Evolutionary conservation across 2,113 vertebrate genomes (phyloP), one percentile per base, ranked within the genome.

Genomic region (Cryptomyrus ogoouensis): DNA sequence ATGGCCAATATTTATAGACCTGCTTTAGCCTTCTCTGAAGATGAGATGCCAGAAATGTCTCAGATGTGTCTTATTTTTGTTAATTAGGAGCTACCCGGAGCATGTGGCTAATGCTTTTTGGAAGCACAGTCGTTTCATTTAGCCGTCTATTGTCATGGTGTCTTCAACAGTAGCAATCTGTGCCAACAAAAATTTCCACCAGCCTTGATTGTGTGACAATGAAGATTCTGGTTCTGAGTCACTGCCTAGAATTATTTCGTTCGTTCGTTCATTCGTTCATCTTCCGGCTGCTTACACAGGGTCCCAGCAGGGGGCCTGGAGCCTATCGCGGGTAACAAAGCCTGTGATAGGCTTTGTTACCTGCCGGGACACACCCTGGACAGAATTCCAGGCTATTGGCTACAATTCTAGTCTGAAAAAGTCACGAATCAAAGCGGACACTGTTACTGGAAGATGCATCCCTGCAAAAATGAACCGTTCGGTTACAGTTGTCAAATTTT

Each of bases 1-100:
- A 91, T 92, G 93, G 92, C 92, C 91, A 93, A 83, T 83, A 89
- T 83, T 89, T 50, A 39, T 44, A 53, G 39, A 44, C n/a, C 62
- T 12, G 44, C 44, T 31, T 84, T 52, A 50, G 24, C 15, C 24
- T 89, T 35, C 42, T 84, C 35, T 49, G 13, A 9, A 89, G 24
- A 70, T 13, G 15, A n/a, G 19, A 52, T 35, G 17, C n/a, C 85
- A 50, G 50, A 87, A 56, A 56, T 53, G 31, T 19, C 50, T 87
- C 27, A 13, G 27, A 53, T 53, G 24, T 53, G 24, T 27, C 50
- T 53, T 39, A 52, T 35, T 35, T 27, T 87, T 53, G 13, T 87
- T 35, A 87, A 53, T 87, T 31, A 87, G n/a, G 27, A 12, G 49
- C n/a, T 86, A 31, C 5, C 31, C 50, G 3, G 84, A 47, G 13